Percentiles rank a stretch among this genome's conserved stretches.
Evolutionary conservation across 2,888 invertebrate species (phyloP).

Genomic region (Gari tellinella): DNA sequence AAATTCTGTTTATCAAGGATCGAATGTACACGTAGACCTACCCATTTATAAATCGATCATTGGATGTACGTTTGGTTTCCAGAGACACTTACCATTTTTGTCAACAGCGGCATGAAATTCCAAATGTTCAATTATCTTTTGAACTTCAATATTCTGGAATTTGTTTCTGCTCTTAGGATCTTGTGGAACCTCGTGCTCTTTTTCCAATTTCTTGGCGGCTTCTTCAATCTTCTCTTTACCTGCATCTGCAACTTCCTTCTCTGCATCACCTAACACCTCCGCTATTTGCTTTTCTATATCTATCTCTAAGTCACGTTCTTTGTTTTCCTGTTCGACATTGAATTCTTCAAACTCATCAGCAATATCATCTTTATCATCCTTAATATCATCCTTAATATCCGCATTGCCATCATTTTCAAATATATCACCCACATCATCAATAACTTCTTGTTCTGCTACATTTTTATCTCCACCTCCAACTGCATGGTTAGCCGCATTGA

Average conservation of each 20-base stretch:
- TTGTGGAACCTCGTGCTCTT: neutral
- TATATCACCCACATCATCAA: constrained; percentile 21
- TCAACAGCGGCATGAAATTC: constrained; percentile 40
- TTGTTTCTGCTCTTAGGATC: neutral
- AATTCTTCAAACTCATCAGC: constrained; percentile 22
- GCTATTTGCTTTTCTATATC: constrained; percentile 51
- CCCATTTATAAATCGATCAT: no score
- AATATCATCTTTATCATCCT: constrained; percentile 4
- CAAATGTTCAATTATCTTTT: constrained; percentile 20
- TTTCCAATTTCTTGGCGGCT: constrained; percentile 2
- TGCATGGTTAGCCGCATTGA: neutral
- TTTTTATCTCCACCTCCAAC: neutral
- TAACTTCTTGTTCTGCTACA: constrained; percentile 27
- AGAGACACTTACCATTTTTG: constrained; percentile 30
- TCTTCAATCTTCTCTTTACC: constrained; percentile 6
- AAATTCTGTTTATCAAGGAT: no score
- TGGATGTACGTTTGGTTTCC: no score
- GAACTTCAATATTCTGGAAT: neutral
- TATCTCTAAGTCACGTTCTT: constrained; percentile 35
- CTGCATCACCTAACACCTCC: constrained; percentile 32
- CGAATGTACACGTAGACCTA: no score
- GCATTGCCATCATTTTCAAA: constrained; percentile 22
- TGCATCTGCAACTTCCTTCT: constrained; percentile 10
- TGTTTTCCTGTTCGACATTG: constrained; percentile 18
- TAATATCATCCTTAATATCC: constrained; percentile 4